These are phyloP conservation scores for Brachyopa scutellaris DNA, from an alignment of 2,888 invertebrate genomes.

Conservation along the genomic window DNA sequence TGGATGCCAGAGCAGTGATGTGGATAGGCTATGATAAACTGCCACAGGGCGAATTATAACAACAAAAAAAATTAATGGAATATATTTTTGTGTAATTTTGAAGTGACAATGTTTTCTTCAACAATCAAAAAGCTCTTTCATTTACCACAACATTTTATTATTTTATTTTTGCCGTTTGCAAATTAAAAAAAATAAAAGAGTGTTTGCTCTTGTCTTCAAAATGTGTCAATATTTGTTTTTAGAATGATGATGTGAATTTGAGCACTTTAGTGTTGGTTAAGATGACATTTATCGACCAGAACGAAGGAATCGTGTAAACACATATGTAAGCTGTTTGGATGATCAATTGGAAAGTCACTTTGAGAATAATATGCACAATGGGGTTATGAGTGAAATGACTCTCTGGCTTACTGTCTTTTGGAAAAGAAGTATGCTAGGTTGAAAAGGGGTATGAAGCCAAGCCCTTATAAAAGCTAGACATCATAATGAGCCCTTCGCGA, in stretches of 20 bases:
- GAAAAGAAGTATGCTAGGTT: too few relatives aligned
- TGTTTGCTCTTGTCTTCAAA: neutral
- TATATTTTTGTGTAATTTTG: slow-evolving; percentile 12
- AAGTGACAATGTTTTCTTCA: slow-evolving; percentile 14
- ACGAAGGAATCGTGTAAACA: neutral
- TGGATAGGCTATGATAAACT: neutral
- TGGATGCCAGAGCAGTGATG: neutral
- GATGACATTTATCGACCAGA: neutral
- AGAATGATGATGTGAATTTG: slow-evolving; percentile 1
- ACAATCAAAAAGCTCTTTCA: slow-evolving; percentile 24
- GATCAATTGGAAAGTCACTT: too few relatives aligned
- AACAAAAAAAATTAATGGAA: slow-evolving; percentile 3
- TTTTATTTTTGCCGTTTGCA: neutral
- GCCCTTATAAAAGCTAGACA: too few relatives aligned
- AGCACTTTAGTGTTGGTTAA: neutral
- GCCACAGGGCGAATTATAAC: neutral
- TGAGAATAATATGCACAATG: too few relatives aligned
- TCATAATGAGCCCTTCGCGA: too few relatives aligned
- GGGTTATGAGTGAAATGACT: too few relatives aligned
- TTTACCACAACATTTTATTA: neutral
- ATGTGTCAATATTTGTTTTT: slow-evolving; percentile 15
- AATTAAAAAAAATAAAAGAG: slow-evolving; percentile 6
- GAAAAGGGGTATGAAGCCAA: too few relatives aligned
- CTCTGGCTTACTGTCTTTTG: too few relatives aligned
- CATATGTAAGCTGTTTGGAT: too few relatives aligned